These are phyloP conservation scores for Apamea anceps DNA, from an alignment of 2,888 invertebrate genomes.

Conservation along the genomic window DNA sequence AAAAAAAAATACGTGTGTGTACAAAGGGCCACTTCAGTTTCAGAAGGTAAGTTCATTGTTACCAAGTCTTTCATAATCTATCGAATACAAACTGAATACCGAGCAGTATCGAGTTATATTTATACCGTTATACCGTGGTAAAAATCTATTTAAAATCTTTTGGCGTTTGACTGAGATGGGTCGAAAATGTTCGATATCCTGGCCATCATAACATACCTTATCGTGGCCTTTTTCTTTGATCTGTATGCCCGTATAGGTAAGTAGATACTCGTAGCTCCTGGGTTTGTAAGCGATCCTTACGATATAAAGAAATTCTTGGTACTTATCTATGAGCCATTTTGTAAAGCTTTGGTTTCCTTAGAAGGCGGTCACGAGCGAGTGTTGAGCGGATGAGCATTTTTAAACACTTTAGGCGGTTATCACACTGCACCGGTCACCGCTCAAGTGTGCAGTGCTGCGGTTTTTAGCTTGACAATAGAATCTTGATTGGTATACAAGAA, in stretches of 20 bases:
- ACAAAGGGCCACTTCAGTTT: neutral
- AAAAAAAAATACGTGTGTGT: no score
- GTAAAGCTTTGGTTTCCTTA: no score
- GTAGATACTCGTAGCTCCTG: no score
- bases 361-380: neutral
- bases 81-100: neutral
- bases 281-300: neutral
- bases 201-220: no score
- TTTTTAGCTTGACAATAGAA: neutral
- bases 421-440: neutral
- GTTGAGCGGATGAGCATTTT: neutral
- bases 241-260: no score
- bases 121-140: neutral
- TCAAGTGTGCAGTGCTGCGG: no score
- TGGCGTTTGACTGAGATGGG: constrained; percentile 24
- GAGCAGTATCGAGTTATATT: neutral
- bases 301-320: neutral
- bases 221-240: neutral
- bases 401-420: neutral
- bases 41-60: constrained; percentile 1
- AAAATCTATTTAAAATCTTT: neutral
- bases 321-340: neutral
- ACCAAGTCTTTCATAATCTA: neutral
- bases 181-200: constrained; percentile 8
- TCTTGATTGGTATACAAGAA: neutral